Evolutionary conservation across 2,797 vertebrate species (phyloP).

Genomic region (Tympanoctomys barrerae): DNA sequence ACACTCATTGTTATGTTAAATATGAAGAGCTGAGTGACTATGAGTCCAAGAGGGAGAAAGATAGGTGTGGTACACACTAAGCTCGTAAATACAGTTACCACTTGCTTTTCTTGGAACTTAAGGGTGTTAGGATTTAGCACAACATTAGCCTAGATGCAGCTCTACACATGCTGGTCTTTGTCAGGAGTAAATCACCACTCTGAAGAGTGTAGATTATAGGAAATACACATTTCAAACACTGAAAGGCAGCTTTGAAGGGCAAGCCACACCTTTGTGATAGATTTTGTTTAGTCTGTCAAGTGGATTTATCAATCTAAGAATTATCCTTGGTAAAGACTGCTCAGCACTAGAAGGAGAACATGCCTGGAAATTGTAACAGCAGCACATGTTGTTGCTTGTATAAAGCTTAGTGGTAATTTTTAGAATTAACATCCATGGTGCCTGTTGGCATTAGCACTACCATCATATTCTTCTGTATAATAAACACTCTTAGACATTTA

Average conservation of each 20-base stretch:
- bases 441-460: constrained; percentile 91
- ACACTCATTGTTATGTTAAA: constrained; percentile 56
- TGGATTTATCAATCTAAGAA: not conserved
- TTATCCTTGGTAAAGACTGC: constrained; percentile 81
- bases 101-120: not conserved
- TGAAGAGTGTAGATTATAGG: not conserved
- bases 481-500: constrained; percentile 93
- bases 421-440: constrained; percentile 92
- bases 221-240: not conserved
- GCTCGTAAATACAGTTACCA: constrained; percentile 23
- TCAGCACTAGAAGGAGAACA: constrained; percentile 85
- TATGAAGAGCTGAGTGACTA: constrained; percentile 51
- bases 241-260: not conserved
- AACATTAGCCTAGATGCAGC: not conserved
- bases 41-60: not conserved
- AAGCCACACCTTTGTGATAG: not conserved
- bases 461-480: constrained; percentile 93
- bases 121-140: not conserved
- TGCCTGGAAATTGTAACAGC: constrained; percentile 88
- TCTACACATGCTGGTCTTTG: not conserved
- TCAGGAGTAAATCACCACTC: not conserved
- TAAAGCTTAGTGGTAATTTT: constrained; percentile 94
- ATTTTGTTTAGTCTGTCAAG: not conserved
- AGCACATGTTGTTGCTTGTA: constrained; percentile 92
- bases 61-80: not conserved